A percentile compares a stretch with the other conserved stretches of the same genome.
These are phyloP conservation scores for Torymus aiolomorphi DNA, from an alignment of 2,888 invertebrate species.

Conservation along the genomic window DNA sequence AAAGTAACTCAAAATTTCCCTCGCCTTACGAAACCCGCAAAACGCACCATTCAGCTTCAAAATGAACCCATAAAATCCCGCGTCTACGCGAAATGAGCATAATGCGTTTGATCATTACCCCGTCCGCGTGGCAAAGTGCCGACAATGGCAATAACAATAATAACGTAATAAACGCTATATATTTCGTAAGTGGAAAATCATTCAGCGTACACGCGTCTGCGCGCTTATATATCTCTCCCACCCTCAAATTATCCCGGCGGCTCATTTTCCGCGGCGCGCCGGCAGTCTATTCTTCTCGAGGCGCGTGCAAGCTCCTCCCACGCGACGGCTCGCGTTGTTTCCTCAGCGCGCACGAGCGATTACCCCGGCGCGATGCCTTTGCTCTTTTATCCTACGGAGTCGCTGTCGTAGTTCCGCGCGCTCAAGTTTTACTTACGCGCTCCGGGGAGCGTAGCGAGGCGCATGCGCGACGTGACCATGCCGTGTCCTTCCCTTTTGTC, in stretches of 20 bases:
- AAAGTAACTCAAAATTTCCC: no score
- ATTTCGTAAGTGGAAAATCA: conserved; percentile 40
- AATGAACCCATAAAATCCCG: not conserved
- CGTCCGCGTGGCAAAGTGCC: not conserved
- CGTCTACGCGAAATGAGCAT: not conserved
- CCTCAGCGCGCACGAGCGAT: not conserved
- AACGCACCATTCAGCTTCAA: not conserved
- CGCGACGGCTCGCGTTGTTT: not conserved
- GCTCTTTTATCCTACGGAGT: not conserved
- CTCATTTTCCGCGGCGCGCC: conserved; percentile 5
- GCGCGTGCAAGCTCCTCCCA: not conserved
- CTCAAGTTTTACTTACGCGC: no score
- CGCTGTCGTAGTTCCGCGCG: not conserved
- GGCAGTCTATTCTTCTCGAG: not conserved
- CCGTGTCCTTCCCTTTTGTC: no score
- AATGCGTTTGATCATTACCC: not conserved
- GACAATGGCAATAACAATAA: conserved; percentile 46
- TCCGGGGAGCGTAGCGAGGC: no score
- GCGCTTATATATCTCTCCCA: not conserved
- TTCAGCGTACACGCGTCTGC: not conserved
- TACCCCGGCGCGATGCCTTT: not conserved
- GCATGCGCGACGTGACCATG: no score
- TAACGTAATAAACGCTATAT: conserved; percentile 20
- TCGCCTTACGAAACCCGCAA: no score
- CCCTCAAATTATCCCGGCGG: not conserved